Evolutionary conservation across 37 sponge, comb jelly and placozoan genomes (phyloP).

Genomic region (Chondrosia reniformis): DNA sequence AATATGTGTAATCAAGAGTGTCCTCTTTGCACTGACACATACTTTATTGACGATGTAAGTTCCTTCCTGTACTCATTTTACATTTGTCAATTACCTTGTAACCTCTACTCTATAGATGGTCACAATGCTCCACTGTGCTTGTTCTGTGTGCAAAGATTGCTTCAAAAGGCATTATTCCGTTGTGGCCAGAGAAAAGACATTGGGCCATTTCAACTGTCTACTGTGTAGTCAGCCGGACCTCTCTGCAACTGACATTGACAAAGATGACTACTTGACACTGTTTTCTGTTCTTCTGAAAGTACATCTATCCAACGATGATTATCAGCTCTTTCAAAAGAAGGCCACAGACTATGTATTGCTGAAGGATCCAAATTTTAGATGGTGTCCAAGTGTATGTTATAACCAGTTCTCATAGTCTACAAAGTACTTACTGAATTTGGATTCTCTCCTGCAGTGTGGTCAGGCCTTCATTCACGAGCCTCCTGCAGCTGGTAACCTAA

Average conservation of each 20-base stretch:
- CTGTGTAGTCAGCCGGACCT: conserved; percentile 72
- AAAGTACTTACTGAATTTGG: too few relatives aligned
- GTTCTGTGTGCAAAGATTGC: conserved; percentile 70
- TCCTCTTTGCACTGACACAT: conserved; percentile 46
- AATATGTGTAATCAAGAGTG: conserved; percentile 79
- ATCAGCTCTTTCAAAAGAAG: conserved; percentile 65
- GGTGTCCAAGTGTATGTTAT: conserved; percentile 79
- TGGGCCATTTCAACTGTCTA: conserved; percentile 77
- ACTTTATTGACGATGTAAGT: conserved; percentile 66
- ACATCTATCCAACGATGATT: conserved; percentile 20
- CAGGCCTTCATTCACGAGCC: conserved; percentile 63
- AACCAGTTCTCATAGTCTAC: too few relatives aligned
- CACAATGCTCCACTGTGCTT: conserved; percentile 60
- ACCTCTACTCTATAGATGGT: too few relatives aligned
- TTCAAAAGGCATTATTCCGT: conserved; percentile 50
- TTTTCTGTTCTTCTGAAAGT: conserved; percentile 45
- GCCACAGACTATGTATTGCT: conserved; percentile 58
- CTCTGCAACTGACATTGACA: conserved; percentile 27
- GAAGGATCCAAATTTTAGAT: conserved; percentile 65
- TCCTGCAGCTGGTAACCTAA: not conserved
- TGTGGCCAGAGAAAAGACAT: conserved; percentile 54
- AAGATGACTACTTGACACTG: conserved; percentile 47
- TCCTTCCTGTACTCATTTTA: too few relatives aligned
- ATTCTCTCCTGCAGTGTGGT: conserved; percentile 35
- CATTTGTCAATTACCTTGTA: too few relatives aligned